Percentiles rank a stretch among this genome's conserved stretches.
Conservation (phyloP, 2,113 vertebrate genomes). For the Ammodytes dubius region DNA sequence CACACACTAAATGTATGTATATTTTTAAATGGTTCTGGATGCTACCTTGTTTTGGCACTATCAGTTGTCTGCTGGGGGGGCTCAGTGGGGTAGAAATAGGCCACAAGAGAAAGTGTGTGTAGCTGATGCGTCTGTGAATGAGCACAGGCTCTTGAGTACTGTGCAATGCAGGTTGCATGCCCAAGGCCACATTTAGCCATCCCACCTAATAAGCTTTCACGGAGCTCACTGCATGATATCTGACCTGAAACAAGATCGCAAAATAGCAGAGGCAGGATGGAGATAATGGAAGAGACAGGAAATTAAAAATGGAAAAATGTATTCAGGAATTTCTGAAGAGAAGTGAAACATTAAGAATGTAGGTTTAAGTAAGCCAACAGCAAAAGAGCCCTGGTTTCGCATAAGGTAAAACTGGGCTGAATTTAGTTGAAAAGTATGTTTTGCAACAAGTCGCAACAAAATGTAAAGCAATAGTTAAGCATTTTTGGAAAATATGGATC, state of each 20-base stretch:
- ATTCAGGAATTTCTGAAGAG: not conserved
- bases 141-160: not conserved
- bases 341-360: not conserved
- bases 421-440: too few species aligned
- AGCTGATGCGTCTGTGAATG: constrained; percentile 10
- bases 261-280: constrained; percentile 31
- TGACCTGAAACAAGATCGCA: constrained; percentile 67
- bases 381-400: too few species aligned
- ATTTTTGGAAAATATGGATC: not conserved
- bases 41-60: constrained; percentile 54
- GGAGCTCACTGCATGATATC: constrained; percentile 54
- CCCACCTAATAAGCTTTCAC: constrained; percentile 60
- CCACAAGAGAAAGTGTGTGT: constrained; percentile 34
- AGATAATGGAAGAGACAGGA: constrained; percentile 4
- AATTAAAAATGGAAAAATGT: not conserved
- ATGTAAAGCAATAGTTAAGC: not conserved
- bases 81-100: constrained; percentile 67
- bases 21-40: constrained; percentile 38
- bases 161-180: constrained; percentile 66
- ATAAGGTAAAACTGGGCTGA: not conserved
- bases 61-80: constrained; percentile 50
- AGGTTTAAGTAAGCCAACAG: too few species aligned
- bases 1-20: constrained; percentile 8
- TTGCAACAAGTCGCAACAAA: not conserved
- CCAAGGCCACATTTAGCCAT: constrained; percentile 64